Evolutionary conservation across 2,113 vertebrate species (phyloP), one percentile per base, ranked within the genome.

Genomic region (Rafetus swinhoei): DNA sequence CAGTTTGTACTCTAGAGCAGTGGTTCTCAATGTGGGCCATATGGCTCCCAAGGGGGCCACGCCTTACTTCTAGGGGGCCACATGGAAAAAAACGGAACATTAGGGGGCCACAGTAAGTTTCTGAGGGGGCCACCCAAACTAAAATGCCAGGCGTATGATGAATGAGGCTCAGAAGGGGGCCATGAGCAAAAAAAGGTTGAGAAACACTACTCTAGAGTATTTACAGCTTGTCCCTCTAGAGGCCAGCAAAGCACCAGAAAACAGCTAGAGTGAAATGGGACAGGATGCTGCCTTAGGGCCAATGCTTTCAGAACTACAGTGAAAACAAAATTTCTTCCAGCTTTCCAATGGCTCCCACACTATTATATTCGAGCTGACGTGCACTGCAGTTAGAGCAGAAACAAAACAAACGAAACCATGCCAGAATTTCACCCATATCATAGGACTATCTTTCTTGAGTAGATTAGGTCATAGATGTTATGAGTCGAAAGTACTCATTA

Each of bases 211-310:
- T 45, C 45, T 45, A 93, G 94, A 53, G 72, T 88, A 22, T 93
- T 72, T 95, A 85, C 59, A 85, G 86, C 12, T 79, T 82, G 92
- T 72, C 97, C 96, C 98, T 97, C 96, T 96, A 98, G 97, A 97
- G 97, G 97, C 98, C 97, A 98, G 97, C 93, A 98, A 92, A 97
- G 97, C 92, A 96, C 88, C 90, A 95, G 94, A 97, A 97, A 97
- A 45, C 14, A 10, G 84, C 87, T 93, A 83, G 35, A 2, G 3
- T 27, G 50, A 91, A 87, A 80, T 86, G 86, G 69, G 65, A 81
- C 65, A 35, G 25, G n/a, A 53, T 32, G 91, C 52, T 60, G 54
- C 56, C 59, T 9, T 25, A 94, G 85, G 92, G 13, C 1, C 22
- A 82, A 65, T 2, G n/a, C 27, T 39, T 86, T 57, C 3, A 74